Evolutionary conservation across 2,113 vertebrate genomes (phyloP).

Genomic region (Martes martes): DNA sequence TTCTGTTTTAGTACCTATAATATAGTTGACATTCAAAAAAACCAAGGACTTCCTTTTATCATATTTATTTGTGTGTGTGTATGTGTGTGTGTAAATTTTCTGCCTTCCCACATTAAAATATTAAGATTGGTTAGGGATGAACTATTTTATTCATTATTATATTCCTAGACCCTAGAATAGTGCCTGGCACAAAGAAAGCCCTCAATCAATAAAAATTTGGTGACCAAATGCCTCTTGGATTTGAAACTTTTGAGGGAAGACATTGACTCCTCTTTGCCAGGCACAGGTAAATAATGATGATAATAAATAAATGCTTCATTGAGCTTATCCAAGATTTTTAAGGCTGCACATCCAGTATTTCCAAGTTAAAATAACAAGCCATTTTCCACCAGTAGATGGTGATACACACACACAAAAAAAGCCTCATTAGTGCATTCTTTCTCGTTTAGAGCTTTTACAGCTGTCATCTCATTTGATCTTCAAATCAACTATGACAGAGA

Average conservation of each 20-base stretch:
- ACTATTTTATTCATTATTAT: background rate
- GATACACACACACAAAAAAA: conserved; percentile 44
- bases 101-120: background rate
- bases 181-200: background rate
- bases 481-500: background rate
- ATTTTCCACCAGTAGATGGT: conserved; percentile 69
- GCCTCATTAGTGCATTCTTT: background rate
- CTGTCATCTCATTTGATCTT: background rate
- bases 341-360: background rate
- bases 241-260: background rate
- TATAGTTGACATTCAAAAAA: background rate
- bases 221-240: background rate
- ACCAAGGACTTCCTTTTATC: background rate
- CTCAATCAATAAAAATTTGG: background rate
- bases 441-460: background rate
- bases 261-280: background rate
- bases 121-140: background rate
- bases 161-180: background rate
- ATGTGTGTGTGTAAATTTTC: background rate
- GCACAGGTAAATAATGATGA: background rate
- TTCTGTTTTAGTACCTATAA: background rate
- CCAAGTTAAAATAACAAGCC: background rate
- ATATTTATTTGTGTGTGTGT: background rate
- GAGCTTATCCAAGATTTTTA: background rate
- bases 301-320: conserved; percentile 5